phyloP scores from a whole-genome alignment of 2,888 invertebrate species.

The Hirtodrosophila alboralis region DNA sequence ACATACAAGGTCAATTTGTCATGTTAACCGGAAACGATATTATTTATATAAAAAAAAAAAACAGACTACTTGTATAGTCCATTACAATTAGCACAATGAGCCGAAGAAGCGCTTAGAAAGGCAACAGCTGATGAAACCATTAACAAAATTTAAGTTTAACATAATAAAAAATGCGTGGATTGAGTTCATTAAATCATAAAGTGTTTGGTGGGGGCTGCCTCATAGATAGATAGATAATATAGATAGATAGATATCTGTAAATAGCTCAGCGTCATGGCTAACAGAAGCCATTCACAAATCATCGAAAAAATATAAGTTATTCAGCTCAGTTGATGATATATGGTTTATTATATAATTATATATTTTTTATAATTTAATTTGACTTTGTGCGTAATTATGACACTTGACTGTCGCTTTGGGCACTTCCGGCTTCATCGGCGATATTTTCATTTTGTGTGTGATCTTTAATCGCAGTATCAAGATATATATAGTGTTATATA shows the following conservation, averaged over 20 bases:
- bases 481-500: no score
- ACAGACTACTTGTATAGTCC: slow-evolving; percentile 30
- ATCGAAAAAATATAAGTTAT: slow-evolving; percentile 29
- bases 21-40: slow-evolving; percentile 36
- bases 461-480: slow-evolving; percentile 26
- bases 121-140: slow-evolving; percentile 14
- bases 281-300: slow-evolving; percentile 61
- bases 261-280: slow-evolving; percentile 48
- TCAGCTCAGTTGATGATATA: slow-evolving; percentile 13
- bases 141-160: slow-evolving; percentile 3
- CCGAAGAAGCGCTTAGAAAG: slow-evolving; percentile 4
- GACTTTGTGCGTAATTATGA: slow-evolving; percentile 66
- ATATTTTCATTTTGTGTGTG: slow-evolving; percentile 29
- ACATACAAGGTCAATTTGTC: slow-evolving; percentile 36
- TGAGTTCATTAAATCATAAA: slow-evolving; percentile 70
- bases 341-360: slow-evolving; percentile 3
- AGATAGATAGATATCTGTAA: no score
- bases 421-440: slow-evolving; percentile 60
- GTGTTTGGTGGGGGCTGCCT: slow-evolving; percentile 19
- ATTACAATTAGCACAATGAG: slow-evolving; percentile 47
- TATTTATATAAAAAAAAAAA: slow-evolving; percentile 17
- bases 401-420: slow-evolving; percentile 59
- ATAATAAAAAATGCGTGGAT: slow-evolving; percentile 27
- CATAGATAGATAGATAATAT: slow-evolving; percentile 5
- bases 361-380: slow-evolving; percentile 29